These are phyloP conservation scores for Anisognathus igniventris DNA, from an alignment of 2,797 vertebrate genomes.

Conservation along the genomic window DNA sequence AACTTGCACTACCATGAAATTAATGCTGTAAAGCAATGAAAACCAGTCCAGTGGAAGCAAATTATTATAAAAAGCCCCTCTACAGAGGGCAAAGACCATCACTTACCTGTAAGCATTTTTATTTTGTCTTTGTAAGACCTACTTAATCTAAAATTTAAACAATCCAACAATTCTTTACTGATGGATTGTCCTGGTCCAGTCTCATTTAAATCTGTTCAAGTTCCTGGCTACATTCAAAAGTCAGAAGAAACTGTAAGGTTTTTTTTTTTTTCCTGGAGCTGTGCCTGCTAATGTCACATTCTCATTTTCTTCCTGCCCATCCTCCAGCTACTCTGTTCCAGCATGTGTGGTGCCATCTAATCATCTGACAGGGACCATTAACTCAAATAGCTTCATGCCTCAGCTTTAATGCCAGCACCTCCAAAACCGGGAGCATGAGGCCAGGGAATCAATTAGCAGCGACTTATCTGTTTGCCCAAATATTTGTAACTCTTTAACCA, in stretches of 20 bases:
- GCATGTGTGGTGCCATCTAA: neutral
- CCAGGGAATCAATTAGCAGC: slow-evolving; percentile 22
- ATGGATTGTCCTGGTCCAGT: neutral
- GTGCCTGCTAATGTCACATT: neutral
- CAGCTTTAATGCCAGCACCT: neutral
- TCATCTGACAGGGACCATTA: neutral
- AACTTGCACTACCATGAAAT: neutral
- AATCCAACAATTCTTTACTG: neutral
- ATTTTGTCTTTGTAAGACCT: neutral
- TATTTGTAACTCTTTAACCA: slow-evolving; percentile 15
- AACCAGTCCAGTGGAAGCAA: neutral
- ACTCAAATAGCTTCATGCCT: neutral
- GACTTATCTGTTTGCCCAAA: neutral
- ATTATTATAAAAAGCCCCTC: neutral
- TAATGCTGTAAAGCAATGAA: neutral
- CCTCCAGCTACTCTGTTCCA: neutral
- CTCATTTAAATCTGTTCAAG: neutral
- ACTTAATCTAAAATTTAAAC: neutral
- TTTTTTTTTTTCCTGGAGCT: neutral
- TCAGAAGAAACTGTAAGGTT: neutral
- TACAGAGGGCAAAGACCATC: neutral
- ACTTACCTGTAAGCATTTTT: neutral
- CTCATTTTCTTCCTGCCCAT: neutral
- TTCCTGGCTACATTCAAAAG: neutral
- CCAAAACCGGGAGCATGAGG: neutral